These are phyloP conservation scores for Trachelus stipa DNA, from an alignment of 2,888 invertebrate genomes.

Conservation along the genomic window DNA sequence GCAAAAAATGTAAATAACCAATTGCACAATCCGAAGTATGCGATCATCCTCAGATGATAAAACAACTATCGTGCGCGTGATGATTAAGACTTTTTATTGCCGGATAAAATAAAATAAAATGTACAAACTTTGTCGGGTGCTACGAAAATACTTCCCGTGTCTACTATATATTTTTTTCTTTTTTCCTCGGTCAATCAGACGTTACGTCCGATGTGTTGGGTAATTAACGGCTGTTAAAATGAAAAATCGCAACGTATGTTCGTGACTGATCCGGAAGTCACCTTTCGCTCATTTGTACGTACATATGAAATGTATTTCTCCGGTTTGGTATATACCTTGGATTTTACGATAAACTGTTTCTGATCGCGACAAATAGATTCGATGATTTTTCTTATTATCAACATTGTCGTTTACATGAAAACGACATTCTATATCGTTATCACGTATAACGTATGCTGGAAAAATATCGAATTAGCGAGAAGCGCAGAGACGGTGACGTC, in stretches of 20 bases:
- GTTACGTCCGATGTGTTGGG: neutral
- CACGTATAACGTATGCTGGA: neutral
- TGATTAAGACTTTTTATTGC: neutral
- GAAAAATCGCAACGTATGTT: neutral
- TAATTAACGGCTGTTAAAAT: neutral
- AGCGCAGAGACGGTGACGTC: neutral
- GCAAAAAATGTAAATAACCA: neutral
- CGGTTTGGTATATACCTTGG: neutral
- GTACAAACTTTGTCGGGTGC: neutral
- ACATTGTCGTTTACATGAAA: neutral
- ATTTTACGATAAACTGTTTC: neutral
- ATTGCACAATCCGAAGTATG: neutral
- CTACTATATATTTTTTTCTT: neutral
- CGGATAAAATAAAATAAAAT: too few species aligned
- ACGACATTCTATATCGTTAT: too few species aligned
- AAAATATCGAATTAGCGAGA: neutral
- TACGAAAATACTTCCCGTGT: neutral
- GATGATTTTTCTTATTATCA: neutral
- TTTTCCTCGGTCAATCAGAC: neutral
- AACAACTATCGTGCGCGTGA: neutral
- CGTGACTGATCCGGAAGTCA: neutral
- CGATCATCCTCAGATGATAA: neutral
- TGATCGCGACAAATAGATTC: neutral
- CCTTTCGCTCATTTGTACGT: neutral
- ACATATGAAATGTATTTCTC: neutral